Evolutionary conservation across 2,797 vertebrate species (phyloP).

Genomic region (Pangasius sanitwongsei): DNA sequence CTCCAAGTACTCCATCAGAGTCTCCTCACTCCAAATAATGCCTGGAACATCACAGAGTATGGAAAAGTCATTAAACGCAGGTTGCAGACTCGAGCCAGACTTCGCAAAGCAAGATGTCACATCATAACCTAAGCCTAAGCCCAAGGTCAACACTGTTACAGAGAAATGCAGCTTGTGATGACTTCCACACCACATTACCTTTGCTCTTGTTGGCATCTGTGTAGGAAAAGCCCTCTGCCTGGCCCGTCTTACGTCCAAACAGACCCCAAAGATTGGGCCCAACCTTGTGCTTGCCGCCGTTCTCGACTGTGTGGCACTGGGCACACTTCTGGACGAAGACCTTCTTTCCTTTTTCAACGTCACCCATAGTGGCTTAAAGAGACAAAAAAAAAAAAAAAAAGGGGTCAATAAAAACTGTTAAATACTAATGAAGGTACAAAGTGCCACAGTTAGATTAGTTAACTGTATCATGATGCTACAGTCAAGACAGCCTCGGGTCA

Average conservation of each 20-base stretch:
- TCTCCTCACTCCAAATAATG: slow-evolving; percentile 78
- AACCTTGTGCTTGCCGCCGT: slow-evolving; percentile 80
- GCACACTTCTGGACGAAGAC: slow-evolving; percentile 83
- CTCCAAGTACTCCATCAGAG: slow-evolving; percentile 83
- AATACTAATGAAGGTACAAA: not conserved
- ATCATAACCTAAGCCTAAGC: too few species aligned
- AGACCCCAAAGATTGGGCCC: slow-evolving; percentile 82
- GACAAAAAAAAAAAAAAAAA: not conserved
- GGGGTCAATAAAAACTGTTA: not conserved
- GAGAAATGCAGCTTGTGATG: not conserved
- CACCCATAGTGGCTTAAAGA: slow-evolving; percentile 67
- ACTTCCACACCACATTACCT: slow-evolving; percentile 65
- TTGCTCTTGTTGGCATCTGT: slow-evolving; percentile 86
- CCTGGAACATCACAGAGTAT: slow-evolving; percentile 63
- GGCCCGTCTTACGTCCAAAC: slow-evolving; percentile 79
- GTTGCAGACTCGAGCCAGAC: not conserved
- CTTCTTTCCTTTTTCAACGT: slow-evolving; percentile 79
- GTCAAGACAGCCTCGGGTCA: slow-evolving; percentile 37
- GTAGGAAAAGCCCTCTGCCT: slow-evolving; percentile 78
- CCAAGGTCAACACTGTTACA: not conserved
- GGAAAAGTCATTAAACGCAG: not conserved
- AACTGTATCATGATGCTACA: not conserved
- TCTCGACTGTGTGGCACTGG: slow-evolving; percentile 82
- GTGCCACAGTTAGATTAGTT: not conserved
- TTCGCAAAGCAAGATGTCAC: not conserved